These are phyloP conservation scores for Hoplodrina ambigua DNA, from an alignment of 2,888 invertebrate genomes.

Conservation along the genomic window DNA sequence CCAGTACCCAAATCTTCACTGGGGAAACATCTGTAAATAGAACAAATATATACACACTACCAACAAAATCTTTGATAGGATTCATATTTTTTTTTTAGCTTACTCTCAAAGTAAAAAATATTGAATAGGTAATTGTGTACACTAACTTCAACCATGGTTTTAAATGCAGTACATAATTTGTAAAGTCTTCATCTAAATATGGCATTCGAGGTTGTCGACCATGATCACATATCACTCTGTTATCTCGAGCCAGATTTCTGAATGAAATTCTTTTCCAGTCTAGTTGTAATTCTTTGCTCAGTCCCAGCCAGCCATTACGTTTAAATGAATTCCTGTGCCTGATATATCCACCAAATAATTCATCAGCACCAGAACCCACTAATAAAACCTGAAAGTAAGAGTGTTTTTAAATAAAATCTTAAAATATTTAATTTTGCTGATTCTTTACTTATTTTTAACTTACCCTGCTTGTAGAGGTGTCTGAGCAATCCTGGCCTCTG, in stretches of 20 bases:
- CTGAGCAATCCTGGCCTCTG: slow-evolving; percentile 91
- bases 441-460: slow-evolving; percentile 25
- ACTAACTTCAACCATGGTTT: slow-evolving; percentile 93
- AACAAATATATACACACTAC: neutral
- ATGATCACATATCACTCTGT: slow-evolving; percentile 97
- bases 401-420: neutral
- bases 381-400: slow-evolving; percentile 92
- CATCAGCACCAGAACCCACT: slow-evolving; percentile 99
- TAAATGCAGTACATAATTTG: slow-evolving; percentile 91
- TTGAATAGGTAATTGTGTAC: neutral
- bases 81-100: too few species aligned
- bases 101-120: too few species aligned
- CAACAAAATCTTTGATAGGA: too few species aligned
- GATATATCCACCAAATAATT: slow-evolving; percentile 98
- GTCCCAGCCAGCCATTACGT: slow-evolving; percentile 89
- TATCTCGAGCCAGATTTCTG: slow-evolving; percentile 98
- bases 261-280: slow-evolving; percentile 97
- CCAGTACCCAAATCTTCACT: slow-evolving; percentile 92
- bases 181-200: slow-evolving; percentile 93
- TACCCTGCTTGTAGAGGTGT: slow-evolving; percentile 92
- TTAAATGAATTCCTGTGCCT: slow-evolving; percentile 95
- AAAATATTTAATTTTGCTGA: neutral
- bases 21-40: slow-evolving; percentile 89
- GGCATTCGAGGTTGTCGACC: slow-evolving; percentile 96
- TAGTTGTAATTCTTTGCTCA: slow-evolving; percentile 91